Evolutionary conservation across 2,113 vertebrate genomes (phyloP).

Genomic region (Dolichotis patagonum): DNA sequence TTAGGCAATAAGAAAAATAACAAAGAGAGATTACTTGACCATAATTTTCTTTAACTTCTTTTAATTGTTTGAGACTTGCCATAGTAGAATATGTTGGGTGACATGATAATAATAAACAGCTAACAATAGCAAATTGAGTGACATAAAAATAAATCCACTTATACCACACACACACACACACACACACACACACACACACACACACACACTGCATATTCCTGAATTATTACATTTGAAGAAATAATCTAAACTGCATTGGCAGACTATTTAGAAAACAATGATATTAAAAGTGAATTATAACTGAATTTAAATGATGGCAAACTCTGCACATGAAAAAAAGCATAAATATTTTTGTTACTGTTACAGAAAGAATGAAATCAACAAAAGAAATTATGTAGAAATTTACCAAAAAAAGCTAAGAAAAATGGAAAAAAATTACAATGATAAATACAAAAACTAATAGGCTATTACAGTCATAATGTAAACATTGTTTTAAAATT

Average conservation of each 20-base stretch:
- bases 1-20: too few relatives aligned
- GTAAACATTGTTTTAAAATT: background rate
- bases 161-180: background rate
- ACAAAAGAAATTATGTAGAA: background rate
- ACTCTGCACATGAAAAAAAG: background rate
- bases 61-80: too few relatives aligned
- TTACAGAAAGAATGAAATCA: background rate
- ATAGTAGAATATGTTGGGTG: too few relatives aligned
- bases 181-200: background rate
- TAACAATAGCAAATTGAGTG: background rate
- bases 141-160: background rate
- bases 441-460: background rate
- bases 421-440: background rate
- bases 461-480: background rate
- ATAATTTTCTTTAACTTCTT: too few relatives aligned
- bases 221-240: background rate
- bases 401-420: background rate
- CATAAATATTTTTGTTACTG: background rate
- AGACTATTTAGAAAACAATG: background rate
- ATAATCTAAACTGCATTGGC: background rate
- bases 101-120: background rate
- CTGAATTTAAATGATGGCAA: background rate
- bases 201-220: background rate
- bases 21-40: too few relatives aligned
- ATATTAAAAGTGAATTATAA: background rate